Evolutionary conservation across 1,140 invertebrate genomes (phyloP), one percentile per base, ranked within the genome.

Genomic region (Nephila pilipes): DNA sequence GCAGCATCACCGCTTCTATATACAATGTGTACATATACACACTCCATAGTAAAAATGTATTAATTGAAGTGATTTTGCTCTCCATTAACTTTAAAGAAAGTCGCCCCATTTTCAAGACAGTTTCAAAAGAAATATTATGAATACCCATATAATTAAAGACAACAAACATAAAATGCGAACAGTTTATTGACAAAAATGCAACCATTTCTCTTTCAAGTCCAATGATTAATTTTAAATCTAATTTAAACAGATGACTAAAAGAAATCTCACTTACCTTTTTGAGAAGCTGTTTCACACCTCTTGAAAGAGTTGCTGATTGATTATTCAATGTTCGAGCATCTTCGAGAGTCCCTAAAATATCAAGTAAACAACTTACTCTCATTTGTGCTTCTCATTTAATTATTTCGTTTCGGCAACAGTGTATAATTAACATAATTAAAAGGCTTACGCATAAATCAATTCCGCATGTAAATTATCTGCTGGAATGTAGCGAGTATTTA

Each of bases 291-390:
- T 75, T 75, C 69, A 14, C 69, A 75, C 25, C 4, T 32, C 69
- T 36, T 75, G 29, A 25, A 25, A 29, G 16, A 75, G 29, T 16
- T 20, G 29, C 29, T 75, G 69, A 75, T 75, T 75, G 69, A 75
- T 75, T 75, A 75, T 75, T 75, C 69, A 75, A 32, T 32, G 32
- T 75, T 36, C 69, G 6, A 75, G 69, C 69, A 75, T 75, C 69
- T 75, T 75, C 69, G 36, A 75, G 69, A 36, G 29, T 32, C 5
- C 69, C 69, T 32, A 75, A 32, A 75, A 75, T 75, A 32, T 75
- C 25, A 75, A 75, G 69, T 75, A 75, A 75, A 75, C 69, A 75
- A 75, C 69, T 75, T 75, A 75, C 29, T 75, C 29, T 75, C 69
- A 75, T 75, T 75, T 75, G 29, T 36, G 69, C 36, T 75, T 10